phyloP scores from a whole-genome alignment of 2,113 vertebrate genomes.

The Laticauda colubrina region DNA sequence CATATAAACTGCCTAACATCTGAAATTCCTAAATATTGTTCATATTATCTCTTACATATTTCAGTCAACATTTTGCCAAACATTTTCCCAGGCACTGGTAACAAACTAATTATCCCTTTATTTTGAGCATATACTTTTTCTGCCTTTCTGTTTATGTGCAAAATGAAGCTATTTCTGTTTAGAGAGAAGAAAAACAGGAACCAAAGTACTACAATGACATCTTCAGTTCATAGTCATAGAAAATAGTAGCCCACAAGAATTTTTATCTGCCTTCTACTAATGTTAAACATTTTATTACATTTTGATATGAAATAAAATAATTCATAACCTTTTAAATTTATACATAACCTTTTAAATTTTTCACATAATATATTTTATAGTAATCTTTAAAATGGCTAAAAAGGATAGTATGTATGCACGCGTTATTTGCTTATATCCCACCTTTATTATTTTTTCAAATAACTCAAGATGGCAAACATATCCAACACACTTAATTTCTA shows the following conservation, averaged over 20 bases:
- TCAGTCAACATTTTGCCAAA: background rate
- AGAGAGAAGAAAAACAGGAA: background rate
- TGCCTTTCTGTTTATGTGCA: background rate
- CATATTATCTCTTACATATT: background rate
- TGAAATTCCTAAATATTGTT: background rate
- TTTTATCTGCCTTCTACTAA: background rate
- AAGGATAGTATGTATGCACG: too few relatives aligned
- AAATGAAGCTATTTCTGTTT: background rate
- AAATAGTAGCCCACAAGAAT: background rate
- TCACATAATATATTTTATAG: background rate
- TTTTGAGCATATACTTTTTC: background rate
- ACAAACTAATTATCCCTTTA: background rate
- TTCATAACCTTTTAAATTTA: background rate
- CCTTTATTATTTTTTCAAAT: too few relatives aligned
- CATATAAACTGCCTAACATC: background rate
- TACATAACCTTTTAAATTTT: background rate
- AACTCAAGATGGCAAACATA: too few relatives aligned
- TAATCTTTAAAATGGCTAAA: background rate
- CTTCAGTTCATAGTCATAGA: background rate
- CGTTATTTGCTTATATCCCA: too few relatives aligned
- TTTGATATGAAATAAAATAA: background rate
- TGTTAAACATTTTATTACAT: background rate
- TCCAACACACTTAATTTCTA: too few relatives aligned
- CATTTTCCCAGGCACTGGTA: background rate
- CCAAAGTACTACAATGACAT: background rate